Evolutionary conservation across 2,888 invertebrate genomes (phyloP), one percentile per base, ranked within the genome.

Genomic region (Xestoiulus laeticollis): DNA sequence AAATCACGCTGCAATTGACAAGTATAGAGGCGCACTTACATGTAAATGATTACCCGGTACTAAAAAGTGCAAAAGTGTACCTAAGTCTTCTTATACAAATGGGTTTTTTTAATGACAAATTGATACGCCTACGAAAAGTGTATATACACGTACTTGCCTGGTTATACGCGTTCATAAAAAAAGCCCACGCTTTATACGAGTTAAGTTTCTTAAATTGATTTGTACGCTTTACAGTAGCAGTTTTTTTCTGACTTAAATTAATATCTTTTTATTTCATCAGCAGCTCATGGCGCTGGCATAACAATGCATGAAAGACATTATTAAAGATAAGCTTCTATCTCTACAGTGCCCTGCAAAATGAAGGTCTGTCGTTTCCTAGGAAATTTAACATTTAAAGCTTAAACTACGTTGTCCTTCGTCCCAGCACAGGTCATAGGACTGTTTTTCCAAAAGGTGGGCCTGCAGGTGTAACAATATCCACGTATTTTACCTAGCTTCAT

Each of bases 121-220:
- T 78, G 8, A 16, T 78, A 30, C 78, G 78, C 78, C 78, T 78
- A 78, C 78, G 30, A 32, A 30, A 78, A 14, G 4, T 2, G 26
- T 78, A 78, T 14, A 78, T 78, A 78, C n/a, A n/a, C n/a, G n/a
- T n/a, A n/a, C n/a, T n/a, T n/a, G n/a, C 78, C 78, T 78, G 78
- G 30, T 16, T 14, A 78, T 78, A 16, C 30, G 14, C 14, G 16
- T 78, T 78, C 78, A 30, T 78, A 78, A 78, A 78, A 59, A 48
- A 78, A 78, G 30, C 78, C 78, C 78, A 78, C 78, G 78, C 78
- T 78, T 78, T 12, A n/a, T n/a, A 68, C 26, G 26, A 0, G 30
- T 4, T 30, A 12, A 32, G 26, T 78, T 78, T 78, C 30, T 32
- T 12, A 78, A 78, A 78, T 30, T 78, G 14, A 78, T 78, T 30